A percentile compares a stretch with the other conserved stretches of the same genome.
These are phyloP conservation scores for Hemaris fuciformis DNA, from an alignment of 2,888 invertebrate genomes.

Conservation along the genomic window DNA sequence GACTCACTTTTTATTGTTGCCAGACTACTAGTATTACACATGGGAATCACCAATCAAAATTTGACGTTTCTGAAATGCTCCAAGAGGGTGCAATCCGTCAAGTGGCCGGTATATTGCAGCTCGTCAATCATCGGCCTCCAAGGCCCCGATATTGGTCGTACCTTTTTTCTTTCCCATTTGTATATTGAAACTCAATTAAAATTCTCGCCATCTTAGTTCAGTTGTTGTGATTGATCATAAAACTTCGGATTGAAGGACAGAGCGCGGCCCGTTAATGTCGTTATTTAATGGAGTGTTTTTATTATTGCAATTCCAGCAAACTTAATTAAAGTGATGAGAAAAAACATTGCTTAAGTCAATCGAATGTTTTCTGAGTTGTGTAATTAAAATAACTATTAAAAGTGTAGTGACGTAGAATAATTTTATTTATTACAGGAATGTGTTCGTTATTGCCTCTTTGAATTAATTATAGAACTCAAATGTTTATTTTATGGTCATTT, in stretches of 20 bases:
- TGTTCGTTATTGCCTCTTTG: background rate
- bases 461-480: background rate
- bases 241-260: slow-evolving; percentile 19
- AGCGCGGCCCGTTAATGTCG: slow-evolving; percentile 21
- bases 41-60: slow-evolving; percentile 78
- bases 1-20: slow-evolving; percentile 47
- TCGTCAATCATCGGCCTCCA: slow-evolving; percentile 66
- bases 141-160: slow-evolving; percentile 47
- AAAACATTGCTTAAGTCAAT: background rate
- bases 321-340: slow-evolving; percentile 18
- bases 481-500: too few relatives aligned
- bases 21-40: slow-evolving; percentile 78
- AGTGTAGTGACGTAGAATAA: background rate
- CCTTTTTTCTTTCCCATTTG: slow-evolving; percentile 54
- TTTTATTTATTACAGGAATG: background rate
- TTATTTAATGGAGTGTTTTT: slow-evolving; percentile 24
- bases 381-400: background rate
- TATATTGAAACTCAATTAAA: slow-evolving; percentile 67
- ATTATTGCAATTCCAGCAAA: slow-evolving; percentile 19
- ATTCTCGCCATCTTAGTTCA: slow-evolving; percentile 36
- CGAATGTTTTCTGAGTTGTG: background rate
- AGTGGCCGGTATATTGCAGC: slow-evolving; percentile 49
- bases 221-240: slow-evolving; percentile 26
- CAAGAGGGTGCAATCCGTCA: slow-evolving; percentile 64
- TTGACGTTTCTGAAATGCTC: slow-evolving; percentile 71